Conservation (phyloP, 2,113 vertebrate species). For the Aramus guarauna region DNA sequence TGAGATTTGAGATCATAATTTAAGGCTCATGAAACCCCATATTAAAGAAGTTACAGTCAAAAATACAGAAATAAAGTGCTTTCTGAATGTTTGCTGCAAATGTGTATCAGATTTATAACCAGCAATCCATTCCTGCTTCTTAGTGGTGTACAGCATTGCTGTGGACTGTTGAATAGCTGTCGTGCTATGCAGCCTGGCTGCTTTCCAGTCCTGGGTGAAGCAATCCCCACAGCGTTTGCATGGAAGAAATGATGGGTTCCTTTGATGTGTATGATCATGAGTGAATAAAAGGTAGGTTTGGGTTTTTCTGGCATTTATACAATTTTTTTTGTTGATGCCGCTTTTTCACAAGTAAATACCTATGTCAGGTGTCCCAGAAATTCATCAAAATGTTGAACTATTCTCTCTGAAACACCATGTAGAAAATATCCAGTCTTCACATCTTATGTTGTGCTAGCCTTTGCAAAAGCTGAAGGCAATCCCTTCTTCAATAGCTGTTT, state of each 20-base stretch:
- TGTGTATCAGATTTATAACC: conserved; percentile 11
- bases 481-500: not conserved
- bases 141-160: not conserved
- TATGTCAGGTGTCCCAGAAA: not conserved
- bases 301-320: not conserved
- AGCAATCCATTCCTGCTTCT: not conserved
- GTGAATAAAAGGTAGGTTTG: not conserved
- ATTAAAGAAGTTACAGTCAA: not conserved
- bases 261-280: not conserved
- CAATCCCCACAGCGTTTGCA: conserved; percentile 10
- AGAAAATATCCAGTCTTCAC: not conserved
- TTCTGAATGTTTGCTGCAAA: not conserved
- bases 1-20: not conserved
- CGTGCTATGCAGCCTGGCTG: conserved; percentile 31
- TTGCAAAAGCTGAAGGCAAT: not conserved
- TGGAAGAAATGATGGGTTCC: not conserved
- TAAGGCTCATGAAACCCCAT: not conserved
- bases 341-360: not conserved
- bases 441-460: not conserved
- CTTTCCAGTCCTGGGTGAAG: conserved; percentile 36
- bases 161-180: conserved; percentile 5
- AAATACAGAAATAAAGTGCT: not conserved
- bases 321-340: not conserved
- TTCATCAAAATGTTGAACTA: not conserved
- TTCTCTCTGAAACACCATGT: not conserved